Base-by-base conservation (phyloP, 2,888 invertebrate genomes). In the Malthinus seriepunctatus region DNA sequence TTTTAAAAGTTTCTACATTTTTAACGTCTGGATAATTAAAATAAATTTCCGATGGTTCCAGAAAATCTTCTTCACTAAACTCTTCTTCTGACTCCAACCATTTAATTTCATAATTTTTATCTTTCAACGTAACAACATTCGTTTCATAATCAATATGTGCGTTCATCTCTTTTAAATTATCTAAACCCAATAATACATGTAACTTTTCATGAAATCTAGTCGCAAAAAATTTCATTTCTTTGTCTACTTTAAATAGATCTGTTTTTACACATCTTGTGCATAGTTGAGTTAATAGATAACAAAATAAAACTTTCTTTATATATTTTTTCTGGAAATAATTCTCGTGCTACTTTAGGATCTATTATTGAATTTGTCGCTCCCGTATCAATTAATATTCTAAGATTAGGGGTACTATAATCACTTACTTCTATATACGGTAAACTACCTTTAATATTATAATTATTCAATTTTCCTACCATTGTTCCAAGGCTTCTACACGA, bases 341-440 rank as follows among this genome's bases (percentile, higher is more conserved):
- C 12, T 2, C 8, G 8, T 23, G 44, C 23, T 4, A 15, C 23
- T 44, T 4, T n/a, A 3, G 44, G 8, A 44, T 44, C 31, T 23
- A 44, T 44, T 31, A 44, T 6, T 44, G 44, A 23, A 44, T 44
- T 44, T 8, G 31, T 44, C 31, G 23, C 44, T 23, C 44, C 31
- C 3, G 15, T 44, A 8, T 44, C 44, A 23, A 44, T 44, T 15
- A 15, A 8, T 44, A 44, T 23, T 12, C 11, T 15, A n/a, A 44
- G 2, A 23, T 6, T 7, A 39, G 39, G 39, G 2, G 23, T 23
- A 23, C 23, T 23, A 5, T 3, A 23, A 5, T 2, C 5, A 23
- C 5, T 5, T 23, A 23, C 5, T 23, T 23, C 23, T 2, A 23
- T 23, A 23, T 3, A 23, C 5, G 23, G 23, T 23, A 23, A 23